Percentiles rank a stretch among this genome's conserved stretches.
Conservation (phyloP, 2,797 vertebrate genomes). For the Heterohyrax brucei region DNA sequence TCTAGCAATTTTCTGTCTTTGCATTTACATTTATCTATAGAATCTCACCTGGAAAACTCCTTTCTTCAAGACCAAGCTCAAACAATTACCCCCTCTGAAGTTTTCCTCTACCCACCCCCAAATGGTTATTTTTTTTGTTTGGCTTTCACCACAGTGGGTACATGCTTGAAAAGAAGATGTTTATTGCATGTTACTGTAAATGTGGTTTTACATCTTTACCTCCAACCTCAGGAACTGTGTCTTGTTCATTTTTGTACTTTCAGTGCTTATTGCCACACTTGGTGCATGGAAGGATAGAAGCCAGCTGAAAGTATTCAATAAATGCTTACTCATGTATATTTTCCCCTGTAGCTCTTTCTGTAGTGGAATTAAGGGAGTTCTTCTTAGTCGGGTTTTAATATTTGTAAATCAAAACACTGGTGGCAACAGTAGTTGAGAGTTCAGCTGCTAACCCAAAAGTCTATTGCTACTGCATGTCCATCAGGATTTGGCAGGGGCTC, state of each 20-base stretch:
- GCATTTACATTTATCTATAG: conserved; percentile 39
- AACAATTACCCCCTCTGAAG: conserved; percentile 30
- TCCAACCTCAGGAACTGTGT: conserved; percentile 43
- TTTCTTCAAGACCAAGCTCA: conserved; percentile 55
- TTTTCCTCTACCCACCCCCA: conserved; percentile 21
- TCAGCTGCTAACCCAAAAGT: no score
- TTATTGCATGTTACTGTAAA: neutral
- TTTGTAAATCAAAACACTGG: neutral
- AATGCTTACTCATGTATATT: conserved; percentile 53
- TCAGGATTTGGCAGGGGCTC: neutral
- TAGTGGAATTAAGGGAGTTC: neutral
- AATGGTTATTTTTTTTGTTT: conserved; percentile 64
- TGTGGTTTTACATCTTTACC: conserved; percentile 42
- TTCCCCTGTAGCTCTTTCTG: neutral
- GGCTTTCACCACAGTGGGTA: neutral
- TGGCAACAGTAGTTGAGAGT: no score
- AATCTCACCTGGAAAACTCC: conserved; percentile 66
- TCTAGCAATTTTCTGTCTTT: conserved; percentile 68
- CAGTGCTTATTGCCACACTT: neutral
- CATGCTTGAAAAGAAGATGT: conserved; percentile 1
- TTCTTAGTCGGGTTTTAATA: conserved; percentile 52
- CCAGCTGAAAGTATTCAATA: neutral
- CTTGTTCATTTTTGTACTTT: conserved; percentile 39
- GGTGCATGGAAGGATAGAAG: neutral
- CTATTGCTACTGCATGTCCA: neutral